These are phyloP conservation scores for Lasiurus borealis DNA, from an alignment of 2,113 vertebrate genomes.

Conservation along the genomic window DNA sequence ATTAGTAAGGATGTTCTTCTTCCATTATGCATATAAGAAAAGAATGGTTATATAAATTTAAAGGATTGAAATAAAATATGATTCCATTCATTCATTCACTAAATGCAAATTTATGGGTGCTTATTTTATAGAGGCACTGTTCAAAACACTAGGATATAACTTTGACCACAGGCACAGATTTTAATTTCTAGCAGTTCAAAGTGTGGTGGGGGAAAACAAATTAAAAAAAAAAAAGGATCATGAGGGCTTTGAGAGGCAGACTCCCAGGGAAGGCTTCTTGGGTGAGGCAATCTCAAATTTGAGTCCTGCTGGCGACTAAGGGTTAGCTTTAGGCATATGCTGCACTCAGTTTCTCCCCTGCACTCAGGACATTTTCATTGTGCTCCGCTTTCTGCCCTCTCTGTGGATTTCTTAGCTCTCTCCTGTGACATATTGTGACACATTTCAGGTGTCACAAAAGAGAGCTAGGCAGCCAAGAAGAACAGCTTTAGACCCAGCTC, in stretches of 20 bases:
- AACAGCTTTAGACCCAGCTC: too few relatives aligned
- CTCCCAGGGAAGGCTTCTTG: not conserved
- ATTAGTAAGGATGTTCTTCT: not conserved
- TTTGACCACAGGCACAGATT: not conserved
- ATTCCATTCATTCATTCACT: not conserved
- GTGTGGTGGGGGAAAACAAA: too few relatives aligned
- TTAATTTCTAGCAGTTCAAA: not conserved
- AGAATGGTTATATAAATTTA: not conserved
- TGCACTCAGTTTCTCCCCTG: too few relatives aligned
- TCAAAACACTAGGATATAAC: not conserved
- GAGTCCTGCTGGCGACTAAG: not conserved
- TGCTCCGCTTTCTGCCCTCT: too few relatives aligned
- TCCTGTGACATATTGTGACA: too few relatives aligned
- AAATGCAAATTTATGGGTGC: not conserved
- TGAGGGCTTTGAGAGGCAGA: not conserved
- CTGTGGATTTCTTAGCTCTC: too few relatives aligned
- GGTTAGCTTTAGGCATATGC: not conserved
- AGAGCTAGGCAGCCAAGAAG: too few relatives aligned
- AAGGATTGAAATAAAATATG: not conserved
- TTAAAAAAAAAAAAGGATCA: not conserved
- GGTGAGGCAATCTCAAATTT: not conserved
- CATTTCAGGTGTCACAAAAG: too few relatives aligned
- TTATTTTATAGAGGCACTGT: not conserved
- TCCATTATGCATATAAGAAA: conserved; percentile 4
- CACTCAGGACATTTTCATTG: too few relatives aligned